Percentiles rank a stretch among this genome's conserved stretches.
Conservation (phyloP, 2,797 vertebrate species). For the Ctenochaetus hawaiiensis region DNA sequence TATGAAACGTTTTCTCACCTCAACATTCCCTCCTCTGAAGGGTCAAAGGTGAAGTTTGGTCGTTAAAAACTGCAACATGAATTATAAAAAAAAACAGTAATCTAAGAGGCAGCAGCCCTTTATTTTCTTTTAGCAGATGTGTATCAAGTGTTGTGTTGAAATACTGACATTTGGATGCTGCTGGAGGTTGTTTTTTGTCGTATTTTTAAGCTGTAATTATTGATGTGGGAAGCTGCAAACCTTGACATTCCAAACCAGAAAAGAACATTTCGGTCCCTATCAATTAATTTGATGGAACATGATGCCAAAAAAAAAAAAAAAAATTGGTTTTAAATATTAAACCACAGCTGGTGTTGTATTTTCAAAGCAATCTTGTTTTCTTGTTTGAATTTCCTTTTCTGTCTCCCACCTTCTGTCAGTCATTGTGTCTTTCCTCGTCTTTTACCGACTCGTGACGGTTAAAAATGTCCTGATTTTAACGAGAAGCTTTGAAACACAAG, state of each 20-base stretch:
- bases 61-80: no score
- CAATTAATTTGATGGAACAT: not conserved
- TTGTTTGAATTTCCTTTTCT: not conserved
- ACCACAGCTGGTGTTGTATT: not conserved
- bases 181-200: not conserved
- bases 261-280: not conserved
- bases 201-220: not conserved
- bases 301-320: not conserved
- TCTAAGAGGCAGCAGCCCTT: no score
- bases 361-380: not conserved
- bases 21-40: no score
- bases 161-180: no score
- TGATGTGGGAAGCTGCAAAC: not conserved
- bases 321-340: not conserved
- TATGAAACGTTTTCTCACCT: not conserved
- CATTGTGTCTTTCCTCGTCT: not conserved
- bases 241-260: not conserved
- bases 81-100: no score
- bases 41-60: no score
- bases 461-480: conserved; percentile 7
- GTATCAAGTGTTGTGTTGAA: no score
- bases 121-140: no score
- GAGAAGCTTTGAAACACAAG: not conserved
- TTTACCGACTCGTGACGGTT: conserved; percentile 4
- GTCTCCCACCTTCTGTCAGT: conserved; percentile 4